These are phyloP conservation scores for Brachyalestes nurse DNA, from an alignment of 2,797 vertebrate species.

Conservation along the genomic window DNA sequence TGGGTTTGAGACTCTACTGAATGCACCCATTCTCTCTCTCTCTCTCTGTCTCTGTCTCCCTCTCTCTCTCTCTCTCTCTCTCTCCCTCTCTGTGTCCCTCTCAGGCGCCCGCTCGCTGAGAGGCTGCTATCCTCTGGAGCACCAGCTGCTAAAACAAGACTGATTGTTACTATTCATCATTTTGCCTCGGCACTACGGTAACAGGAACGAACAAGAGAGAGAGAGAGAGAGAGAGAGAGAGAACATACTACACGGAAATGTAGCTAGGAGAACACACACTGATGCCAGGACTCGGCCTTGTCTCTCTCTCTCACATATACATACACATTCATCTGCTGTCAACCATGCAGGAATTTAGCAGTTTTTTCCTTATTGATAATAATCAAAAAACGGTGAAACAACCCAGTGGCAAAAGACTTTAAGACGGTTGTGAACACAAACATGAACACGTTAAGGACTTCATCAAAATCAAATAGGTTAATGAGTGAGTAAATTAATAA, in stretches of 20 bases:
- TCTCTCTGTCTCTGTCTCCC: slow-evolving; percentile 12
- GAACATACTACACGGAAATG: slow-evolving; percentile 2
- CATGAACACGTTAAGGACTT: too few relatives aligned
- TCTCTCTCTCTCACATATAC: slow-evolving; percentile 1
- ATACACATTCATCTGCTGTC: slow-evolving; percentile 12
- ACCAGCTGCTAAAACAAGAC: slow-evolving; percentile 75
- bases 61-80: slow-evolving; percentile 47
- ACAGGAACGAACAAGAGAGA: slow-evolving; percentile 13
- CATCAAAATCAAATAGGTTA: too few relatives aligned
- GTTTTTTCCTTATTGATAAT: too few relatives aligned
- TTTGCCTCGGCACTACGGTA: slow-evolving; percentile 65
- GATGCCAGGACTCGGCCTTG: slow-evolving; percentile 21
- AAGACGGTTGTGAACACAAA: too few relatives aligned
- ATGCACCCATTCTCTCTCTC: slow-evolving; percentile 3
- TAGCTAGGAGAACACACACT: slow-evolving; percentile 24
- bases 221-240: background rate
- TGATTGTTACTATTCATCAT: slow-evolving; percentile 87
- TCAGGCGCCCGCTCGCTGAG: slow-evolving; percentile 54
- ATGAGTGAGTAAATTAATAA: too few relatives aligned
- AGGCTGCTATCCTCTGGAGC: slow-evolving; percentile 78
- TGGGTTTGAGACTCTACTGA: slow-evolving; percentile 67
- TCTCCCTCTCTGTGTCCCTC: slow-evolving; percentile 17
- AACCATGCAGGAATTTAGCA: background rate
- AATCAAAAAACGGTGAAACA: background rate
- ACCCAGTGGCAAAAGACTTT: too few relatives aligned